Percentiles rank a stretch among this genome's conserved stretches.
Conservation (phyloP, 2,113 vertebrate species). For the Stigmatopora nigra region DNA sequence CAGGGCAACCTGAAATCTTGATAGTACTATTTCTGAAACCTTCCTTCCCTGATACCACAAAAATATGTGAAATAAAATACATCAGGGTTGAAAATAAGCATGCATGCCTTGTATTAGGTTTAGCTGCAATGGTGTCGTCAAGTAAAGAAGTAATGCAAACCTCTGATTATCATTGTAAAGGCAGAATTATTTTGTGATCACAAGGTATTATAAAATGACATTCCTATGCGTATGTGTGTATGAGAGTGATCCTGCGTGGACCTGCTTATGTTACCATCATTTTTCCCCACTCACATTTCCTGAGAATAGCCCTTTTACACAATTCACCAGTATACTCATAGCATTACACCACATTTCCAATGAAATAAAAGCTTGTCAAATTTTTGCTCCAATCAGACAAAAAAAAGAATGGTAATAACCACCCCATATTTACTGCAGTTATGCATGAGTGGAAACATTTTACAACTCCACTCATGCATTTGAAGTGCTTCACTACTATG, state of each 20-base stretch:
- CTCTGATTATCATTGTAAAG: background rate
- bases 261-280: conserved; percentile 48
- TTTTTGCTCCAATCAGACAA: background rate
- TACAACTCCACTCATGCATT: background rate
- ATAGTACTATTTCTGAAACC: background rate
- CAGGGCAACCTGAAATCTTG: background rate
- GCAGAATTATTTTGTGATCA: background rate
- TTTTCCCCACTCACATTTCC: conserved; percentile 48
- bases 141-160: background rate
- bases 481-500: background rate
- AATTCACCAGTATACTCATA: background rate
- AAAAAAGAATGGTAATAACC: background rate
- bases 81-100: no score
- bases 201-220: background rate
- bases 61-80: background rate
- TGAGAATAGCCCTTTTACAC: conserved; percentile 32
- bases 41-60: background rate
- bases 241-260: background rate
- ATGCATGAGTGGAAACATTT: background rate
- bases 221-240: conserved; percentile 19
- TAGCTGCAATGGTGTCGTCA: background rate
- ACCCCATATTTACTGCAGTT: background rate
- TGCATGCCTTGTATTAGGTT: background rate
- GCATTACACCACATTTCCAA: background rate
- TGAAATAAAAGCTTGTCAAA: background rate